Conservation (phyloP, 1,140 invertebrate species). For the Nasonia longicornis region DNA sequence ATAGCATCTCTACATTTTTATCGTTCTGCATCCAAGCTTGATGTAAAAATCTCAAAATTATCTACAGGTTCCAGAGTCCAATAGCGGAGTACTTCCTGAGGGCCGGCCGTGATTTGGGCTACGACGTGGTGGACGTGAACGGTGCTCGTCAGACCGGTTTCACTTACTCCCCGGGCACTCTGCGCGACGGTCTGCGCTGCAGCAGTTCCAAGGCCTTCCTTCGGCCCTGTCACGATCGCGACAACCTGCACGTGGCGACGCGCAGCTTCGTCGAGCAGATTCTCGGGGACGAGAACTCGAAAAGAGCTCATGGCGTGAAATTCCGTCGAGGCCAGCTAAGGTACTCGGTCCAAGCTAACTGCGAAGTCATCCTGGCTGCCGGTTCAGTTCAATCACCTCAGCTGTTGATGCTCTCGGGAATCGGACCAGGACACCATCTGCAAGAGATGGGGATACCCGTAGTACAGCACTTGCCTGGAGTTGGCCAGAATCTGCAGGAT, state of each 20-base stretch:
- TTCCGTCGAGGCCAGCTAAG: slow-evolving; percentile 70
- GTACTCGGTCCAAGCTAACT: slow-evolving; percentile 69
- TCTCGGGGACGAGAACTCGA: slow-evolving; percentile 71
- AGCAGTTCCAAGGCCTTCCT: slow-evolving; percentile 87
- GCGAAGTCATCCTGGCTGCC: slow-evolving; percentile 81
- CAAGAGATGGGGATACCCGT: slow-evolving; percentile 70
- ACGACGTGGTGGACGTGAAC: slow-evolving; percentile 80
- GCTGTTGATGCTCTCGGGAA: slow-evolving; percentile 83
- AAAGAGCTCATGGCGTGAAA: slow-evolving; percentile 73
- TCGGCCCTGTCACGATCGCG: slow-evolving; percentile 75
- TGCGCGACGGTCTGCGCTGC: slow-evolving; percentile 85
- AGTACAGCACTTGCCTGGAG: slow-evolving; percentile 74
- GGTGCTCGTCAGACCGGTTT: slow-evolving; percentile 82
- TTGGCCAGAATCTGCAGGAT: slow-evolving; percentile 86
- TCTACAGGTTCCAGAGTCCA: slow-evolving; percentile 71
- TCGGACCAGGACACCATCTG: slow-evolving; percentile 77
- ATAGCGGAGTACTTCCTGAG: slow-evolving; percentile 76
- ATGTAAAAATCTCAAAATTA: background rate
- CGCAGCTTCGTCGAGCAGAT: slow-evolving; percentile 76
- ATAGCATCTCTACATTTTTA: too few relatives aligned
- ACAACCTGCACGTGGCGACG: slow-evolving; percentile 81
- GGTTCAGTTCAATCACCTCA: slow-evolving; percentile 82
- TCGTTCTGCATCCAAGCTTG: too few relatives aligned
- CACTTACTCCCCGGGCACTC: slow-evolving; percentile 78
- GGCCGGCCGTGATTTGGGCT: slow-evolving; percentile 79